Base-by-base conservation (phyloP, 2,113 vertebrate species). In the Notarius lentiginosus region DNA sequence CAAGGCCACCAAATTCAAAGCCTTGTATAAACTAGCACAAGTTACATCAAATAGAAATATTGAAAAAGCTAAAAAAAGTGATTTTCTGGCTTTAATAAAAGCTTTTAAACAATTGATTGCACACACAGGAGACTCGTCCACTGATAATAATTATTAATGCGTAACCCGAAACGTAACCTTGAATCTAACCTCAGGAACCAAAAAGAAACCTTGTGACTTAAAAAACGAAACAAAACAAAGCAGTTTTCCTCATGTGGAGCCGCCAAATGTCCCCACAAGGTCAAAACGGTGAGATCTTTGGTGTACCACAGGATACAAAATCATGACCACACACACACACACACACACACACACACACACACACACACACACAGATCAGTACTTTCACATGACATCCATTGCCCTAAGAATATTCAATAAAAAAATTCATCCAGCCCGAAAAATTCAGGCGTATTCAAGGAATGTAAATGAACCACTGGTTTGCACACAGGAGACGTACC, bases 381-480 rank as follows among this genome's bases (percentile, higher is more conserved):
- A 27, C 41, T 24, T 51, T 20, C 47, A 51, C 73, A 70, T 70
- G 73, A 76, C 73, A 76, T 27, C 66, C 27, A 34, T 14, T 70
- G 9, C 63, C 66, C 66, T 70, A 12, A 70, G 47, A 51, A 76
- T 76, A 76, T 24, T 76, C 47, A 56, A 56, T 27, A 14, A 79
- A n/a, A 77, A 27, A 79, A 30, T 79, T 79, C 7, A 56, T 9
- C 24, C 53, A 27, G 53, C 24, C 0, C 12, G 55, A 58, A 79
- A 58, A 58, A 79, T 20, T 58, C 53, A 79, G 17, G 55, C 34
- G 77, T 79, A 58, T 60, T 79, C 8, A 79, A 79, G 55, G 77
- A 79, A 79, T 79, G 77, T 79, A 79, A 79, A 79, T 79, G 77
- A 79, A 79, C 55, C 27, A 60, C 22, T 34, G 53, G 77, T 79